Percentiles rank a stretch among this genome's conserved stretches.
Conservation (phyloP, 2,888 invertebrate species). For the Strigamia maritima region DNA sequence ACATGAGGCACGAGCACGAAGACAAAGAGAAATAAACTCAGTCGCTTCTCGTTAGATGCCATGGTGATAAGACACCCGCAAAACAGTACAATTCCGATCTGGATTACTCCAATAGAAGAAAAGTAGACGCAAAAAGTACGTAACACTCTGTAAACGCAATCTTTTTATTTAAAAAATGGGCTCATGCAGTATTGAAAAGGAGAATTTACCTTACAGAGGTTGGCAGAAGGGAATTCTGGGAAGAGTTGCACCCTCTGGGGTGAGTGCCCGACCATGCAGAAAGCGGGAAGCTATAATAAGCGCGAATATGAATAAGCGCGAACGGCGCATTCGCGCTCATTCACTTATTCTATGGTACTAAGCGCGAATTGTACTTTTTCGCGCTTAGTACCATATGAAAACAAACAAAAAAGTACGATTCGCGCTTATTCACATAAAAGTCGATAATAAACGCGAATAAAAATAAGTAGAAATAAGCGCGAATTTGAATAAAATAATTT, state of each 20-base stretch:
- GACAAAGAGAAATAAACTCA: slow-evolving; percentile 8
- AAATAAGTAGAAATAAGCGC: too few relatives aligned
- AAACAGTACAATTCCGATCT: background rate
- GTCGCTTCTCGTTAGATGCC: background rate
- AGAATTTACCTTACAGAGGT: slow-evolving; percentile 17
- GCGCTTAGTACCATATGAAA: too few relatives aligned
- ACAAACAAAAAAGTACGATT: too few relatives aligned
- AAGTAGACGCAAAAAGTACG: background rate
- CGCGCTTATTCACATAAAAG: too few relatives aligned
- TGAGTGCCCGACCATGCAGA: background rate
- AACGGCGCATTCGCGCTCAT: too few relatives aligned
- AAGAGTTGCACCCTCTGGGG: background rate
- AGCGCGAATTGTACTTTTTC: too few relatives aligned
- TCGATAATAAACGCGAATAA: too few relatives aligned
- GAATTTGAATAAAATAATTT: too few relatives aligned
- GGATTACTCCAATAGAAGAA: background rate
- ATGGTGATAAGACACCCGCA: background rate
- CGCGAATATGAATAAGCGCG: too few relatives aligned
- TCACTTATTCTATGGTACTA: too few relatives aligned
- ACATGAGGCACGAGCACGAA: background rate
- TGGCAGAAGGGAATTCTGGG: slow-evolving; percentile 20
- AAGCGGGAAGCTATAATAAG: too few relatives aligned
- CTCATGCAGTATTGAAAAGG: background rate
- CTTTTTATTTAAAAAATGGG: slow-evolving; percentile 6
- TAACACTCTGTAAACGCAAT: background rate